A percentile compares a stretch with the other conserved stretches of the same genome.
phyloP scores from a whole-genome alignment of 2,797 vertebrate species.

The Ispidina picta region DNA sequence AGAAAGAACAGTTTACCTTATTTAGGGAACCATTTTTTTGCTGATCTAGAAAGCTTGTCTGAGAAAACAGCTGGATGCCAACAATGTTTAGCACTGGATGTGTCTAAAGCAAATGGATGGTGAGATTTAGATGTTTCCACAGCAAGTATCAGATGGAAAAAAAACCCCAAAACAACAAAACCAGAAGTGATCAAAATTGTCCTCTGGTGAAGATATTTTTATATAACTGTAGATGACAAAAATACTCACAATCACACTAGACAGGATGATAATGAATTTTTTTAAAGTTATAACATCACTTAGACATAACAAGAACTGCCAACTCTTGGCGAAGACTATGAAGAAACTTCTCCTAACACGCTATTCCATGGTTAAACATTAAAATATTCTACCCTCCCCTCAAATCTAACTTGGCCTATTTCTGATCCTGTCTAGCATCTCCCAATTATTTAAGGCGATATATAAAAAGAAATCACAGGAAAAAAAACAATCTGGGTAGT shows the following conservation, averaged over 20 bases:
- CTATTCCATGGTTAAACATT: background rate
- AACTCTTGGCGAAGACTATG: background rate
- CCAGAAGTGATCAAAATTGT: background rate
- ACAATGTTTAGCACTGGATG: background rate
- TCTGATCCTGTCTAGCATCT: background rate
- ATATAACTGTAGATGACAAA: background rate
- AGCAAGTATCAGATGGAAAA: background rate
- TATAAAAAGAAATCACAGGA: background rate
- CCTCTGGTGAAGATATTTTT: background rate
- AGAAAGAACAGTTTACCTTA: constrained; percentile 33
- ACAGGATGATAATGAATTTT: background rate
- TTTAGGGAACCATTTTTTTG: constrained; percentile 42
- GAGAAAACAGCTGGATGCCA: constrained; percentile 54
- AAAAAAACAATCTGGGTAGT: background rate
- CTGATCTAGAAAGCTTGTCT: constrained; percentile 26
- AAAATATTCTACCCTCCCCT: background rate
- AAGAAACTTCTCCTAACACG: background rate
- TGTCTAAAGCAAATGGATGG: background rate
- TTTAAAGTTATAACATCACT: background rate
- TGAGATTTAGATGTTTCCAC: background rate
- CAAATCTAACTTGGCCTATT: background rate
- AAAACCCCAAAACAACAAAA: background rate
- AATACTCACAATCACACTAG: background rate
- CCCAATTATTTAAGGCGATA: background rate
- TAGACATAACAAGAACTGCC: background rate